Percentiles rank a stretch among this genome's conserved stretches.
Conservation (phyloP, 2,797 vertebrate genomes). For the Hypotaenidia okinawae region DNA sequence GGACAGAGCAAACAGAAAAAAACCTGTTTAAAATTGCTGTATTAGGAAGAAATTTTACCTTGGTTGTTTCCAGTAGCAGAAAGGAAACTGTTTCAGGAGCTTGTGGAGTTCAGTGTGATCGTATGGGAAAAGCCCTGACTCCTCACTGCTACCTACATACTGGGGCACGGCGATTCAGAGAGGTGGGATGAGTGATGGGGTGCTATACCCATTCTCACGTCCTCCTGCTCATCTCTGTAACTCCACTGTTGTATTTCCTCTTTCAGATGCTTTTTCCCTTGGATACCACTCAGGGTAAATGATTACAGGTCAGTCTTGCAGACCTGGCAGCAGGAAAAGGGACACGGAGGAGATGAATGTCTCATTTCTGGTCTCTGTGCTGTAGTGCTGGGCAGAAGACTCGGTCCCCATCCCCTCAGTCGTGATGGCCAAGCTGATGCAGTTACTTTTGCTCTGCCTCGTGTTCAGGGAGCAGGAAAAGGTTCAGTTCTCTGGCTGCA, state of each 20-base stretch:
- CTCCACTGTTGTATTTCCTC: fast-evolving
- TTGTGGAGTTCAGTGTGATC: background rate
- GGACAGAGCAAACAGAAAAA: background rate
- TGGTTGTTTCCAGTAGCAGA: background rate
- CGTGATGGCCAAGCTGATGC: fast-evolving
- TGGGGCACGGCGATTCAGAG: background rate
- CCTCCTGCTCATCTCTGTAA: background rate
- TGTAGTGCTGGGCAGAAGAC: background rate
- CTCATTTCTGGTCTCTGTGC: background rate
- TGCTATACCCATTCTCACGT: fast-evolving
- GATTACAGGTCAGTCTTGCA: fast-evolving
- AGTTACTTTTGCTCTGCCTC: background rate
- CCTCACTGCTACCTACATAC: fast-evolving
- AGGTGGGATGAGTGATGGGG: fast-evolving
- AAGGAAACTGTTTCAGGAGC: background rate
- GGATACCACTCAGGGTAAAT: fast-evolving
- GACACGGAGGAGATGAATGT: fast-evolving
- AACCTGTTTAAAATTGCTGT: fast-evolving
- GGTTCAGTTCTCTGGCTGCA: background rate
- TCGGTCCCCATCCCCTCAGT: background rate
- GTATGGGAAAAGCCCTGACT: fast-evolving
- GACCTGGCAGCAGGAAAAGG: background rate
- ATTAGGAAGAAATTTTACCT: background rate
- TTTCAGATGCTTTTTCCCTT: background rate
- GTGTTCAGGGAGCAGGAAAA: background rate